Percentiles rank a stretch among this genome's conserved stretches.
Evolutionary conservation across 2,888 invertebrate genomes (phyloP).

Genomic region (Cylloceria caligata): DNA sequence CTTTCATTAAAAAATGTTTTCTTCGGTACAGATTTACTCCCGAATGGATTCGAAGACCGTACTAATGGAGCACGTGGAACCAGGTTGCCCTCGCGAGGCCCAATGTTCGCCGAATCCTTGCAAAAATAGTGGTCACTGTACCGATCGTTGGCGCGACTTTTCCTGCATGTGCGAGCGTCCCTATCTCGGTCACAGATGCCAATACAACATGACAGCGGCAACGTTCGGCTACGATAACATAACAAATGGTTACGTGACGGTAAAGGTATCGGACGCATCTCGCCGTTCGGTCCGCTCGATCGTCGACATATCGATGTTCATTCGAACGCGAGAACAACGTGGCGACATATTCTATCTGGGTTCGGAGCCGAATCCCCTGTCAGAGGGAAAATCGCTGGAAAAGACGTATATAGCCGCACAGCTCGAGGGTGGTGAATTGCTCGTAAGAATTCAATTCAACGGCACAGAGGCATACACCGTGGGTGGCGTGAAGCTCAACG

Average conservation of each 20-base stretch:
- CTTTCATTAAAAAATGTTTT: too few relatives aligned
- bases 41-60: slow-evolving; percentile 81
- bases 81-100: slow-evolving; percentile 92
- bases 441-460: slow-evolving; percentile 93
- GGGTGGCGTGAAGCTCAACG: slow-evolving; percentile 91
- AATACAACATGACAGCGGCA: slow-evolving; percentile 95
- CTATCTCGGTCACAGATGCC: slow-evolving; percentile 93
- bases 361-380: slow-evolving; percentile 86
- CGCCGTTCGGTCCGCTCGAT: slow-evolving; percentile 91
- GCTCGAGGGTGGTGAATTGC: slow-evolving; percentile 91
- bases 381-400: slow-evolving; percentile 85
- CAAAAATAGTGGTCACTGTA: slow-evolving; percentile 93
- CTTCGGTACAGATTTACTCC: slow-evolving; percentile 78
- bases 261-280: slow-evolving; percentile 89
- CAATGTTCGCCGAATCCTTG: slow-evolving; percentile 95
- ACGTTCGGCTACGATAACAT: slow-evolving; percentile 95
- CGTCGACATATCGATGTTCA: slow-evolving; percentile 96
- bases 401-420: slow-evolving; percentile 93
- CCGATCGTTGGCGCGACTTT: slow-evolving; percentile 95
- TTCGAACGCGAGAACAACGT: slow-evolving; percentile 92
- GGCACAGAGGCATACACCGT: slow-evolving; percentile 94
- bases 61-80: slow-evolving; percentile 87
- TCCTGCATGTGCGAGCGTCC: slow-evolving; percentile 95
- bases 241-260: slow-evolving; percentile 90
- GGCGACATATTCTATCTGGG: slow-evolving; percentile 97